These are phyloP conservation scores for Pollenia angustigena DNA, from an alignment of 2,888 invertebrate species.

Conservation along the genomic window DNA sequence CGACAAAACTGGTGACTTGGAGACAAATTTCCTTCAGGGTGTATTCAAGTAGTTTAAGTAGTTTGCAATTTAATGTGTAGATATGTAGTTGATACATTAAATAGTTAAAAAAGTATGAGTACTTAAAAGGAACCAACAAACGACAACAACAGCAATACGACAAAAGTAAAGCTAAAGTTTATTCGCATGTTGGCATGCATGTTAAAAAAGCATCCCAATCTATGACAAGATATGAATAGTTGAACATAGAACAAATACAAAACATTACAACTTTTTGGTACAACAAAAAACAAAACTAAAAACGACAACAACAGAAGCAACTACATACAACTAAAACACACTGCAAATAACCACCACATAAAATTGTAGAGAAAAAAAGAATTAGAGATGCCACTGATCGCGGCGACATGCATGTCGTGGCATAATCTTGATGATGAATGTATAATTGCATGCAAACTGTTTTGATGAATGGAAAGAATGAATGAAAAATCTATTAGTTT, in stretches of 20 bases:
- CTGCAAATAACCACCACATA: conserved; percentile 34
- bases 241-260: conserved; percentile 71
- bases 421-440: conserved; percentile 83
- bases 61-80: conserved; percentile 46
- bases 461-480: conserved; percentile 75
- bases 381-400: conserved; percentile 72
- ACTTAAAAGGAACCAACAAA: conserved; percentile 31
- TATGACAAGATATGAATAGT: conserved; percentile 72
- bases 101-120: neutral
- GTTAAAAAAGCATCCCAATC: conserved; percentile 66
- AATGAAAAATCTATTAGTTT: conserved; percentile 69
- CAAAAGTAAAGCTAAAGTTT: conserved; percentile 44
- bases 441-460: conserved; percentile 81
- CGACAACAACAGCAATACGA: neutral
- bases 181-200: conserved; percentile 72
- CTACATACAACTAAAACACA: conserved; percentile 26
- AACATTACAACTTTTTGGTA: conserved; percentile 61
- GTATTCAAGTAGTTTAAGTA: neutral
- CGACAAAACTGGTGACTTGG: too few relatives aligned
- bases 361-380: conserved; percentile 40
- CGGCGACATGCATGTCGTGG: conserved; percentile 79
- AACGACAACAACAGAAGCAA: conserved; percentile 44
- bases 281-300: conserved; percentile 5
- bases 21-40: too few relatives aligned
- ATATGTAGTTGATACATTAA: conserved; percentile 57